Conservation (phyloP, 2,888 invertebrate genomes). For the Liposcelis brunnea region DNA sequence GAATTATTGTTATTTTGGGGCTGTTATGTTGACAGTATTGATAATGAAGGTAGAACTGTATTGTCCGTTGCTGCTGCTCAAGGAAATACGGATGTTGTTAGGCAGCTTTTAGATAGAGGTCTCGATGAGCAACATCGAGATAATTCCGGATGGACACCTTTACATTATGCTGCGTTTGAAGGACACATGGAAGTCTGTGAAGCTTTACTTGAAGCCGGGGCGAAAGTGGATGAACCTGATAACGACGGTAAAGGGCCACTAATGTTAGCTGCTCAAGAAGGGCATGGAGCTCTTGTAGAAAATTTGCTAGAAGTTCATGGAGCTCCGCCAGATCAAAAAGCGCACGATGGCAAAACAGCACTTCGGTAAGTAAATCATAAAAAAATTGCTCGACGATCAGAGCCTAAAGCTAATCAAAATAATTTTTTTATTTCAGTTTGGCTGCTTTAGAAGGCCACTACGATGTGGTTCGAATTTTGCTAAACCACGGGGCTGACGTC, state of each 20-base stretch:
- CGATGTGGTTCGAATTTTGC: constrained; percentile 51
- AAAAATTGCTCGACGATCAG: not conserved
- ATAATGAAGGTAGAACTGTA: constrained; percentile 83
- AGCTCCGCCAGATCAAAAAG: constrained; percentile 66
- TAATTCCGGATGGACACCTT: constrained; percentile 92
- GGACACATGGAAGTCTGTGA: constrained; percentile 72
- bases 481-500: constrained; percentile 60
- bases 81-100: constrained; percentile 67
- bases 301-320: constrained; percentile 53
- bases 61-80: constrained; percentile 71
- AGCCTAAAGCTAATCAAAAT: not conserved
- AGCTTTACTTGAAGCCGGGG: constrained; percentile 69
- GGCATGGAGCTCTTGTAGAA: constrained; percentile 51
- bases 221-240: constrained; percentile 73
- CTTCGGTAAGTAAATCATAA: constrained; percentile 35
- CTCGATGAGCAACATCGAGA: constrained; percentile 76
- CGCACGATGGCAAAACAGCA: constrained; percentile 81
- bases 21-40: constrained; percentile 87
- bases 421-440: constrained; percentile 30
- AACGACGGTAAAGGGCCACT: constrained; percentile 80
- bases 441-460: constrained; percentile 75
- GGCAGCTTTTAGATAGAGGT: constrained; percentile 71
- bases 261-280: constrained; percentile 79
- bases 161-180: constrained; percentile 92
- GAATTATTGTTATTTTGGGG: constrained; percentile 85